Conservation (phyloP, 2,888 invertebrate species). For the Tineola bisselliella region DNA sequence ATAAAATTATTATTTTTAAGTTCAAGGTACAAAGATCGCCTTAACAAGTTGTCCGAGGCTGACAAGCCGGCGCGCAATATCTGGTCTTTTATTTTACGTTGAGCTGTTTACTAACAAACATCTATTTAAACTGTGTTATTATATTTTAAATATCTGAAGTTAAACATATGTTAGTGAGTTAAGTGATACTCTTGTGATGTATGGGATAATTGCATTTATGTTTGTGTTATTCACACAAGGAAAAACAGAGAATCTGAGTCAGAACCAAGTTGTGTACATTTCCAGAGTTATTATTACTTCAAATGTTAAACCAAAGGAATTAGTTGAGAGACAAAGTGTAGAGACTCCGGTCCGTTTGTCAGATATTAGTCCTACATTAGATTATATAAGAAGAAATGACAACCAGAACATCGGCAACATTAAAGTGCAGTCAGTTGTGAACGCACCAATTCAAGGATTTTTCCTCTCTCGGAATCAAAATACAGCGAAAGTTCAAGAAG, state of each 20-base stretch:
- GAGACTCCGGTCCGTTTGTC: background rate
- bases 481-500: background rate
- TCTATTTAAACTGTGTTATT: slow-evolving; percentile 20
- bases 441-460: background rate
- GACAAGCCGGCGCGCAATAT: slow-evolving; percentile 24
- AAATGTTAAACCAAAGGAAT: background rate
- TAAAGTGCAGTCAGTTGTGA: background rate
- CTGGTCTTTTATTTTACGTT: slow-evolving; percentile 34
- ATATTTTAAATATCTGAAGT: background rate
- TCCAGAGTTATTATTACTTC: slow-evolving; percentile 18
- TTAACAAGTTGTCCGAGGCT: slow-evolving; percentile 36
- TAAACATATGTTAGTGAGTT: background rate
- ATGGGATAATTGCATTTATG: slow-evolving; percentile 27
- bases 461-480: background rate
- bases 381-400: background rate
- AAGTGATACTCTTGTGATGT: slow-evolving; percentile 14
- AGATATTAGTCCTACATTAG: background rate
- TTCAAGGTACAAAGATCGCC: slow-evolving; percentile 24
- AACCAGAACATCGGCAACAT: background rate
- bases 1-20: background rate
- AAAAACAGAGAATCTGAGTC: slow-evolving; percentile 22
- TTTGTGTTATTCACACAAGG: slow-evolving; percentile 28
- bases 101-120: slow-evolving; percentile 36
- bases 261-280: slow-evolving; percentile 21
- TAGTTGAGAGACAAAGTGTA: background rate